Evolutionary conservation across 2,888 invertebrate species (phyloP), one percentile per base, ranked within the genome.

Genomic region (Apocheima hispidaria): DNA sequence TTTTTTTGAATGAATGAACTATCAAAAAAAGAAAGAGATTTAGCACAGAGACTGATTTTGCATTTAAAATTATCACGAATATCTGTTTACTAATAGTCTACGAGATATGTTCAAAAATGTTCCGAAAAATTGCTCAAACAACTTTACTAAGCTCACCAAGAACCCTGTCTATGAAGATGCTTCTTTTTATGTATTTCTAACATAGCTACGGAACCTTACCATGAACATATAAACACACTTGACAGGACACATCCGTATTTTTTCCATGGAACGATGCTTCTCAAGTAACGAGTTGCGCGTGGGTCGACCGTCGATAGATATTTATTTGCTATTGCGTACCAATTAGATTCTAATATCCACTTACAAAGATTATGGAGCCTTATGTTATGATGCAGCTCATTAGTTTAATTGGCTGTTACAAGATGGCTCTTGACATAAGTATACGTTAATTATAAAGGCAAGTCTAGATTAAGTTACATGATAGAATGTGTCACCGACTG

Each of bases 341-440:
- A 51, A 51, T 56, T 49, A 49, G 40, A 14, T 10, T 40, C 18
- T 40, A 54, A 60, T 58, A 54, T 46, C 21, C 26, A 10, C 33
- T 23, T 16, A 28, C 30, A 36, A 35, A 38, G 28, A 73, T 77
- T 78, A 71, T 74, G 68, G 78, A 72, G 72, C 73, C 62, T 70
- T 36, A 46, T n/a, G 38, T 70, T 36, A 46, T n/a, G 38, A 36
- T 46, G 38, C 36, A 54, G 18, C 52, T 53, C 43, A 35, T 58
- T 58, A 51, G 35, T 26, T 44, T 58, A 58, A 58, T 58, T 58
- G 44, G 51, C 18, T 51, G 36, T 35, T 56, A 20, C 26, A 38
- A 56, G 28, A 51, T 51, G 20, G 18, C 41, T 21, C 28, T 54
- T 36, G 21, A 48, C 18, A 26, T 20, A 18, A 35, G 33, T n/a